These are phyloP conservation scores for Trichosurus vulpecula DNA, from an alignment of 2,797 vertebrate genomes.

Conservation along the genomic window DNA sequence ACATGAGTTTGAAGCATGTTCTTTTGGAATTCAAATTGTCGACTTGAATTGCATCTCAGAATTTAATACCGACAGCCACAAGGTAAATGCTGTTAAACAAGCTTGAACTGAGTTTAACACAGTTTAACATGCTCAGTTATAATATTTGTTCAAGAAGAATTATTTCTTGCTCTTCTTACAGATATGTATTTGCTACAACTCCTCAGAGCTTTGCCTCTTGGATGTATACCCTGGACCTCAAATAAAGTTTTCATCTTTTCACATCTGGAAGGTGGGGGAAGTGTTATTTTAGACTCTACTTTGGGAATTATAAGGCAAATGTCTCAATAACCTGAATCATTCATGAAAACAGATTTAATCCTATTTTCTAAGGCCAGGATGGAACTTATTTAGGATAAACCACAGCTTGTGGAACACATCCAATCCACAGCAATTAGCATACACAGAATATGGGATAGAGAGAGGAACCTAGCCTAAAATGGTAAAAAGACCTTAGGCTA, in stretches of 20 bases:
- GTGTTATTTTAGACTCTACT: slow-evolving; percentile 41
- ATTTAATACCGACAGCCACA: slow-evolving; percentile 65
- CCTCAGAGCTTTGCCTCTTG: slow-evolving; percentile 62
- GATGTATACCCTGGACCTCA: slow-evolving; percentile 20
- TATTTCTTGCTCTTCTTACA: slow-evolving; percentile 71
- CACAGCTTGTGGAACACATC: neutral
- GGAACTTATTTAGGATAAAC: slow-evolving; percentile 22
- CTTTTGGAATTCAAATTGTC: slow-evolving; percentile 71
- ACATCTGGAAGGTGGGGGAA: neutral
- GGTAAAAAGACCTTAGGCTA: neutral
- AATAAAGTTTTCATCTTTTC: slow-evolving; percentile 44
- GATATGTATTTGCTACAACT: slow-evolving; percentile 49
- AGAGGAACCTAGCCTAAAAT: neutral
- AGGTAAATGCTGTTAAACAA: slow-evolving; percentile 74
- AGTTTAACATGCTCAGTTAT: slow-evolving; percentile 73
- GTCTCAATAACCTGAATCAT: slow-evolving; percentile 24
- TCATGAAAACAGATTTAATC: slow-evolving; percentile 42
- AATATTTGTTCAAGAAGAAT: slow-evolving; percentile 77
- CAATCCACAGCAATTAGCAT: slow-evolving; percentile 1
- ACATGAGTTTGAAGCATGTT: slow-evolving; percentile 45
- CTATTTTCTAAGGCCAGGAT: slow-evolving; percentile 37
- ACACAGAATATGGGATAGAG: neutral
- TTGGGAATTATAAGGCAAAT: slow-evolving; percentile 18
- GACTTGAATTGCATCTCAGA: slow-evolving; percentile 68
- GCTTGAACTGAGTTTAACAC: slow-evolving; percentile 72